Percentiles rank a stretch among this genome's conserved stretches.
Evolutionary conservation across 2,113 vertebrate genomes (phyloP).

Genomic region (Romanogobio albipinnatus): DNA sequence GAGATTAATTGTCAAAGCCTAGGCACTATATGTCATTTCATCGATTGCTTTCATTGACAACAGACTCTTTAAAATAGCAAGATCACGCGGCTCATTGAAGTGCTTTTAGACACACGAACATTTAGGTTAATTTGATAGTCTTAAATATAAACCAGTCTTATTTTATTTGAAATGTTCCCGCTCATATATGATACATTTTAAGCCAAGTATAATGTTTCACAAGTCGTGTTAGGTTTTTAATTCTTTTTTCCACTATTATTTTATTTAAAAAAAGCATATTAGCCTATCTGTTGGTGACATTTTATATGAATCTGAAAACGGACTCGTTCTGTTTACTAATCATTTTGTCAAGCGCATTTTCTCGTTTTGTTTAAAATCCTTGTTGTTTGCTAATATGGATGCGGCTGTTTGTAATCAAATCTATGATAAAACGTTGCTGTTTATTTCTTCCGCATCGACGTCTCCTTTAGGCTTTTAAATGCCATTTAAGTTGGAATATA

Average conservation of each 20-base stretch:
- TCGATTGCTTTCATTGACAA: background rate
- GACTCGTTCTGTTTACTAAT: background rate
- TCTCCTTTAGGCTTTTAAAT: background rate
- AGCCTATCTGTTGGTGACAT: background rate
- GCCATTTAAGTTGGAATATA: no score
- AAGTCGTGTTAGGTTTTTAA: background rate
- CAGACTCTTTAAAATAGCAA: background rate
- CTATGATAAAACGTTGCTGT: no score
- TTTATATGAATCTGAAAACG: background rate
- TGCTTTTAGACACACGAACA: no score
- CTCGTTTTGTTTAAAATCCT: background rate
- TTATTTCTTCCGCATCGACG: background rate
- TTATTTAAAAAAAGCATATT: no score
- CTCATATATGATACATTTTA: background rate
- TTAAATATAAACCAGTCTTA: background rate
- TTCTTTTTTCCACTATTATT: background rate
- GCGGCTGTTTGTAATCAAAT: no score
- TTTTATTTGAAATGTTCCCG: background rate
- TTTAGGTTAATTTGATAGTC: background rate
- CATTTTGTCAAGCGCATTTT: background rate
- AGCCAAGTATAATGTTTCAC: background rate
- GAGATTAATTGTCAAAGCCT: background rate
- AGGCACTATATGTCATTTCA: background rate
- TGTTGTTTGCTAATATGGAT: no score
- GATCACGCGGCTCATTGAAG: no score